Base-by-base conservation (phyloP, 2,797 vertebrate species). In the Enteromius paludinosus region DNA sequence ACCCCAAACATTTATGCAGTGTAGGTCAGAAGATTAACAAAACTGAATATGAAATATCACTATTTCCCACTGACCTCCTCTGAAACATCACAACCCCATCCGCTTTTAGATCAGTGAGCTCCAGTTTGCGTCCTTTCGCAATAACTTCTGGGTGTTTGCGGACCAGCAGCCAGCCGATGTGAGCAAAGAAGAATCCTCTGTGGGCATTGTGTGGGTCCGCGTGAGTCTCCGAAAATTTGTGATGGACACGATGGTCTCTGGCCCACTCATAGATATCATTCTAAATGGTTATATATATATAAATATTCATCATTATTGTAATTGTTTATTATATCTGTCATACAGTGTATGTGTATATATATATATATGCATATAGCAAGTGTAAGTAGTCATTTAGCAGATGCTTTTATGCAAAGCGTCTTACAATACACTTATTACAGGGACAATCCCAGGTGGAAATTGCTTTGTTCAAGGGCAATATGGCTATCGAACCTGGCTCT, bases 41-140 rank as follows among this genome's bases (percentile, higher is more conserved):
- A 52, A 33, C 28, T 35, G 11, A 73, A n/a, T 23, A 4, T 33
- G 2, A 72, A 71, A 20, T 3, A 52, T 35, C 59, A 64, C n/a
- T 66, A 28, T 35, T 28, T 38, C 33, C 33, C 82, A 43, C 64
- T 66, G 30, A 98, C 97, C 89, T 91, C 89, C 93, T 95, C 90
- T 99, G 97, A 87, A 98, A 98, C 97, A 98, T 98, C 62, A 99
- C 94, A 79, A 99, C 94, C 83, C 92, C 89, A 85, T 99, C 97
- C 0, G 95, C 94, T 88, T 89, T 95, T 49, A 99, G 89, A 88
- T 99, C 97, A 0, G 91, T 89, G 82, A 98, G 86, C 45, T 97
- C 96, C 87, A 99, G 91, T 64, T 95, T 96, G 64, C 33, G 74
- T 0, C 97, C 97, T 90, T 98, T 98, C 87, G 97, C 96, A 4